Evolutionary conservation across 1,140 invertebrate genomes (phyloP), one percentile per base, ranked within the genome.

Genomic region (Heliconius hewitsoni): DNA sequence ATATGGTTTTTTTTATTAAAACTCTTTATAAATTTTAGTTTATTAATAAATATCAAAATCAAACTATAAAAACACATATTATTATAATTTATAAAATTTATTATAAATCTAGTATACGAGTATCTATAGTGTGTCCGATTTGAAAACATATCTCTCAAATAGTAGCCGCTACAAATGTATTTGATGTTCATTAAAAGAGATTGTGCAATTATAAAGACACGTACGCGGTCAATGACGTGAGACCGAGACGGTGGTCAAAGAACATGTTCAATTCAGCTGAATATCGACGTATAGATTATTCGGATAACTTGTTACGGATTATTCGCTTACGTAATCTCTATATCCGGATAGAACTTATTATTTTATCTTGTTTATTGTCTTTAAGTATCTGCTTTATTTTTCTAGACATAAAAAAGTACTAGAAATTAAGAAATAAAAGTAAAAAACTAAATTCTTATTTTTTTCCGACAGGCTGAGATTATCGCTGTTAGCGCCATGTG

Each of bases 241-340:
- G 55, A 19, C 46, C 19, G 37, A 74, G 52, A 75, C 55, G 37
- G 34, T 23, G 74, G 74, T 75, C 23, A 75, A 55, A 66, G 23
- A 75, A 66, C 60, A 75, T 57, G 52, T 27, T 39, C n/a, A 42
- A 23, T 60, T 75, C 55, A 75, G 74, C 55, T 75, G 60, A 60
- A 13, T 66, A 60, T 75, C 74, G n/a, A 75, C 23, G 37, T 37
- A 75, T 75, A 34, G 34, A 37, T 75, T 60, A 57, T 74, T 66
- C 57, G 55, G 39, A 75, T 75, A 57, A 66, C 39, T 60, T n/a
- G 55, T 57, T 55, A 8, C 60, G 60, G 52, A 57, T 74, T 57
- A 60, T 74, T 34, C 18, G 37, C 34, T 66, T 27, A 75, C 74
- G 39, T 75, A 75, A 39, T 75, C 37, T 34, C 60, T 13, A 34